phyloP scores from a whole-genome alignment of 2,888 invertebrate species.

The Linnaemya vulpina region DNA sequence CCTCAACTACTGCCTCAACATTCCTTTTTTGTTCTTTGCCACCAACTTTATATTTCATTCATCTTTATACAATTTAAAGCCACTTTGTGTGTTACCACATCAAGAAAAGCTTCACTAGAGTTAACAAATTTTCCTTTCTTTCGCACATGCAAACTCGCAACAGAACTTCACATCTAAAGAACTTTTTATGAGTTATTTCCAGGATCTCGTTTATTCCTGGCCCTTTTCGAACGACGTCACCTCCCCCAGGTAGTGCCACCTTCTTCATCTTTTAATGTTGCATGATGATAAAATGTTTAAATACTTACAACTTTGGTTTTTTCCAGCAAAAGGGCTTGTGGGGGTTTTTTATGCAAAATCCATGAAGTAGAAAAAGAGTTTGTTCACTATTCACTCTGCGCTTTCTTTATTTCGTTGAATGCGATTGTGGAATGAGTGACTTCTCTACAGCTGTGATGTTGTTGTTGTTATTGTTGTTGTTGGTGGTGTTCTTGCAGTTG shows the following conservation, averaged over 20 bases:
- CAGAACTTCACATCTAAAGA: constrained; percentile 47
- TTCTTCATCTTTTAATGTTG: constrained; percentile 30
- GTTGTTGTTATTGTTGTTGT: too few species aligned
- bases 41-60: too few species aligned
- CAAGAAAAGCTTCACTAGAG: constrained; percentile 58
- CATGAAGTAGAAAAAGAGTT: constrained; percentile 74
- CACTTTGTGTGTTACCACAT: constrained; percentile 71
- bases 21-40: constrained; percentile 15
- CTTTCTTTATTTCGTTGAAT: constrained; percentile 17
- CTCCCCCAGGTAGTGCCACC: neutral
- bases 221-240: neutral
- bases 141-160: constrained; percentile 8
- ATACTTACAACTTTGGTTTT: constrained; percentile 63
- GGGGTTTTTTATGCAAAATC: constrained; percentile 74
- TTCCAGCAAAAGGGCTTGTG: constrained; percentile 44
- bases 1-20: neutral
- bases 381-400: constrained; percentile 52
- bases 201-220: constrained; percentile 7
- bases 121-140: constrained; percentile 1
- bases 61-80: constrained; percentile 64
- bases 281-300: constrained; percentile 66
- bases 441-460: constrained; percentile 38
- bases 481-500: constrained; percentile 8
- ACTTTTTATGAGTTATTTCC: constrained; percentile 60
- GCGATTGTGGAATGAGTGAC: constrained; percentile 11